Base-by-base conservation (phyloP, 2,888 invertebrate genomes). In the Torymus texanus region DNA sequence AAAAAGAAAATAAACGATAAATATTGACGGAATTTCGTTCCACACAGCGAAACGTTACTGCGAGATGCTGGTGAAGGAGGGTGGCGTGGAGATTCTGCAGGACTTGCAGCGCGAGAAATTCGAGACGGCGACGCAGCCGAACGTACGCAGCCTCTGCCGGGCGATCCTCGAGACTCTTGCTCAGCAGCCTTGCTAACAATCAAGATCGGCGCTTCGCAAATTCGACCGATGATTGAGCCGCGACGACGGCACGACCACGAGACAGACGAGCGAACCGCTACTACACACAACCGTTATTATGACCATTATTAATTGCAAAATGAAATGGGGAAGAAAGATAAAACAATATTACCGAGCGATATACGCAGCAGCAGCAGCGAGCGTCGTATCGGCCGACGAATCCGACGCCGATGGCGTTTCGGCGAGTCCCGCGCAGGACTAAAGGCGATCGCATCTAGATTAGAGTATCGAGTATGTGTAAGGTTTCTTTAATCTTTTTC, bases 31-130 rank as follows among this genome's bases (percentile, higher is more conserved):
- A 5, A 29, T 29, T 29, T 5, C 29, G 29, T 29, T 29, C 29
- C 4, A 29, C 29, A 29, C 29, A 94, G 94, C 93, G 8, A 92
- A 92, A 86, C 91, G 94, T 41, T 94, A 94, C 87, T 94, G 94
- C 86, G 91, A 91, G 61, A 94, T 94, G 94, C 87, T 94, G 77
- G 89, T 91, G 72, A 91, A 92, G 79, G 94, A 94, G 87, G 92
- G 92, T 29, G 94, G 94, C 3, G 91, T 92, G 53, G 88, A 89
- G n/a, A 91, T 93, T 73, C 87, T 94, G 61, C 88, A 88, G 76
- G 86, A 83, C 68, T 83, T 91, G 79, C 83, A 89, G 75, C 84
- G 90, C 78, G 84, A 89, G 66, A 83, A 90, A 62, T 88, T 91
- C 24, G 87, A 88, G 18, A 89, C 88, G 75, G 84, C 84, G 29